Conservation (phyloP, 2,113 vertebrate genomes). For the Clupea harengus region DNA sequence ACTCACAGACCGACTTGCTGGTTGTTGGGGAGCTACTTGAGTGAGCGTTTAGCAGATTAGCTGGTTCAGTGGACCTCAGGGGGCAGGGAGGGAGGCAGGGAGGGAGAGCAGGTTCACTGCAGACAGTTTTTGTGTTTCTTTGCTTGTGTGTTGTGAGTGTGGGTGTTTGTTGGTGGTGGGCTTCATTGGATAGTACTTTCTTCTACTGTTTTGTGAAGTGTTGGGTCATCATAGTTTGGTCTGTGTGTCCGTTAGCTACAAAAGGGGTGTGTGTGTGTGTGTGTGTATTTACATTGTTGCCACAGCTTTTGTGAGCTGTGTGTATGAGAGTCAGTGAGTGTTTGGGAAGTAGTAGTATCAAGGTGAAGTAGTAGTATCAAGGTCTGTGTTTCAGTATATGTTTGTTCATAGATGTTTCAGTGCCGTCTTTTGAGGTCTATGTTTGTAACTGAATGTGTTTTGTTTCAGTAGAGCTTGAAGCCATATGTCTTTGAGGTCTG, state of each 20-base stretch:
- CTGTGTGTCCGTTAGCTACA: neutral
- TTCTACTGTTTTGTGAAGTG: neutral
- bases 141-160: neutral
- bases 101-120: neutral
- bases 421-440: neutral
- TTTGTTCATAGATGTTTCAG: too few species aligned
- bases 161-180: neutral
- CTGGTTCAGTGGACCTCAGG: neutral
- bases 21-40: constrained; percentile 6
- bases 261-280: neutral
- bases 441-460: neutral
- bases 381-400: too few species aligned
- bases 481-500: neutral
- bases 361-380: too few species aligned
- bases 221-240: neutral
- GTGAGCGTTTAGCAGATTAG: constrained; percentile 14
- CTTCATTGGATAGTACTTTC: neutral
- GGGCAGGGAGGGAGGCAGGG: neutral
- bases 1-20: constrained; percentile 6
- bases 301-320: too few species aligned
- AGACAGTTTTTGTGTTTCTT: neutral
- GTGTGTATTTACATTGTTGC: too few species aligned
- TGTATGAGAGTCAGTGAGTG: too few species aligned
- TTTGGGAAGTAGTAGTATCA: too few species aligned
- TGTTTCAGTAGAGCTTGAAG: neutral